These are phyloP conservation scores for Dysmachus trigonus DNA, from an alignment of 2,888 invertebrate genomes.

Conservation along the genomic window DNA sequence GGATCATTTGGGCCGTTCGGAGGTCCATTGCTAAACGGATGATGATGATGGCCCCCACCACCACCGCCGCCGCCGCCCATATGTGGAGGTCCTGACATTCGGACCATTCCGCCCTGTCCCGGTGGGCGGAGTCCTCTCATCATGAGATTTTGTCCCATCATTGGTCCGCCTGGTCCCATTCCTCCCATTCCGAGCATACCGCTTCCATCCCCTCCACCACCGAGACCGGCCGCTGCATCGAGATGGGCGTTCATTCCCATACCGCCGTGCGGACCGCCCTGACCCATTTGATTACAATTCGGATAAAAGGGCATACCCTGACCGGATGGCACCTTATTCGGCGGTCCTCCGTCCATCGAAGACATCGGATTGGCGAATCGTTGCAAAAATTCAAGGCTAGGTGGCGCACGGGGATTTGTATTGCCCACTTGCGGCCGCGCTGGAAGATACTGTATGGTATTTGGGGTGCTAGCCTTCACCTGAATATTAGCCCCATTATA, in stretches of 20 bases:
- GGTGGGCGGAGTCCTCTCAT: constrained; percentile 68
- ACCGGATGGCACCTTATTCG: constrained; percentile 49
- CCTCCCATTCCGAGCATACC: constrained; percentile 58
- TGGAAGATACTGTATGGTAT: constrained; percentile 97
- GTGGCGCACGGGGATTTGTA: constrained; percentile 79
- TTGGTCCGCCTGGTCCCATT: constrained; percentile 38
- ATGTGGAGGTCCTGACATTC: constrained; percentile 54
- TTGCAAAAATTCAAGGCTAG: constrained; percentile 88
- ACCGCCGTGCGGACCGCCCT: constrained; percentile 56
- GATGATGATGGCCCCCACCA: constrained; percentile 57
- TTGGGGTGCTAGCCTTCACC: constrained; percentile 96
- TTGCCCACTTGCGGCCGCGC: constrained; percentile 87
- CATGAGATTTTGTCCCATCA: constrained; percentile 58
- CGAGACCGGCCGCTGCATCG: constrained; percentile 59
- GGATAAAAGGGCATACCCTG: constrained; percentile 58
- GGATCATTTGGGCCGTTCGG: constrained; percentile 55
- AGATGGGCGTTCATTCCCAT: constrained; percentile 66
- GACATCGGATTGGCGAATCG: constrained; percentile 84
- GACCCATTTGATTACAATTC: constrained; percentile 61
- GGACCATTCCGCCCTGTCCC: constrained; percentile 54
- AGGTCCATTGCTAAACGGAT: constrained; percentile 55
- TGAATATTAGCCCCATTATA: constrained; percentile 78
- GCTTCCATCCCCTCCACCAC: constrained; percentile 61
- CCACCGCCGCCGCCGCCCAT: constrained; percentile 50
- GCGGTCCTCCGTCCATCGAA: constrained; percentile 49